Evolutionary conservation across 2,888 invertebrate species (phyloP).

Genomic region (Drosophila neonasuta): DNA sequence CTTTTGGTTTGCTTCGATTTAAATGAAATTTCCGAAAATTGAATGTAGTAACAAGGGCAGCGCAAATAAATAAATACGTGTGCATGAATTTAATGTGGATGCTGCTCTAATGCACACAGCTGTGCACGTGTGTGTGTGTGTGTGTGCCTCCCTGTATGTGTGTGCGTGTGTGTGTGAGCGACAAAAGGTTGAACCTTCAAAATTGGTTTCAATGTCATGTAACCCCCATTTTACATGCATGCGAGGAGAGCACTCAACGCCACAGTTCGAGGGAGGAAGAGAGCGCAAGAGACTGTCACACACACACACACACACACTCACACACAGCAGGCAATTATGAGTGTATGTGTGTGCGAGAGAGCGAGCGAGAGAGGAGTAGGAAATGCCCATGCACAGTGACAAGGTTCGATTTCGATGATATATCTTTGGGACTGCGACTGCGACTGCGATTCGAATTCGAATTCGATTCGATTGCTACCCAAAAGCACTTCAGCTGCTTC

Average conservation of each 20-base stretch:
- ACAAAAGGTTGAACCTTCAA: conserved; percentile 66
- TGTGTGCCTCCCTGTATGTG: not conserved
- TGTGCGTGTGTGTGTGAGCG: not conserved
- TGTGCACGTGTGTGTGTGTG: conserved; percentile 1
- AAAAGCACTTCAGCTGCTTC: conserved; percentile 2
- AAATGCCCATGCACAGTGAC: conserved; percentile 53
- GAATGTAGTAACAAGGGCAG: conserved; percentile 72
- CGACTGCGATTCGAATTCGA: not conserved
- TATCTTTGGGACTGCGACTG: not conserved
- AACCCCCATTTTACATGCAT: conserved; percentile 67
- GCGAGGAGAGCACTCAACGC: conserved; percentile 33
- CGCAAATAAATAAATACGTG: not conserved
- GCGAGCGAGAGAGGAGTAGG: not conserved
- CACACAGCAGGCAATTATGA: conserved; percentile 41
- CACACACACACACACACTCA: conserved; percentile 4
- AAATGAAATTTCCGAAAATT: conserved; percentile 18
- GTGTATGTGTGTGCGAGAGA: not conserved
- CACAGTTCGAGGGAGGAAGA: conserved; percentile 17
- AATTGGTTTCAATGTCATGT: conserved; percentile 75
- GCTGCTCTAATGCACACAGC: conserved; percentile 8
- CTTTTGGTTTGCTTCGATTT: conserved; percentile 29
- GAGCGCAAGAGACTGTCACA: conserved; percentile 18
- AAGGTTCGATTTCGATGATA: conserved; percentile 15
- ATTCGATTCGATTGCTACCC: conserved; percentile 4
- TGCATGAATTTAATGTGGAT: conserved; percentile 2